phyloP scores from a whole-genome alignment of 2,113 vertebrate genomes.

The Ictalurus punctatus region DNA sequence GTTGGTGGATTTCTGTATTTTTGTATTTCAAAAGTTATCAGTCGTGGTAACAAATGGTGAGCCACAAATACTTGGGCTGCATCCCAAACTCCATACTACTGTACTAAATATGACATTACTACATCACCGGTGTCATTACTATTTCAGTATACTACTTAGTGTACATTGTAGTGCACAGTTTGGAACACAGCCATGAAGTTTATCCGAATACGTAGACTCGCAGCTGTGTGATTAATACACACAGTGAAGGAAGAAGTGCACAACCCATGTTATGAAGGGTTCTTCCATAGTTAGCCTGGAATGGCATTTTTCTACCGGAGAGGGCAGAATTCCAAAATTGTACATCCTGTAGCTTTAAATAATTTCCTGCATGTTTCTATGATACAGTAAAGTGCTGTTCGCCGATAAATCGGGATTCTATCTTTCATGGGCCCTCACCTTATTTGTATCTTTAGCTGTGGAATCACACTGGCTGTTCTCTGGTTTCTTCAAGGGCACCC shows the following conservation, averaged over 20 bases:
- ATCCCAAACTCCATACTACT: not conserved
- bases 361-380: not conserved
- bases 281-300: too few relatives aligned
- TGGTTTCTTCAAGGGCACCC: slow-evolving; percentile 82
- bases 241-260: not conserved
- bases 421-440: slow-evolving; percentile 68
- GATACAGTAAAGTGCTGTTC: not conserved
- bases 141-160: not conserved
- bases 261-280: not conserved
- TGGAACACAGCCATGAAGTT: too few relatives aligned
- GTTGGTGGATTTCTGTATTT: not conserved
- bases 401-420: not conserved
- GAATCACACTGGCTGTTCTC: slow-evolving; percentile 82
- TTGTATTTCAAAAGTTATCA: not conserved
- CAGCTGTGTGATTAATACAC: not conserved
- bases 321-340: not conserved
- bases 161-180: not conserved
- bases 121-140: not conserved
- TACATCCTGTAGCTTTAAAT: not conserved
- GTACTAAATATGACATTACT: not conserved
- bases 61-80: not conserved
- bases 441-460: slow-evolving; percentile 79
- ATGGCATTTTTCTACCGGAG: not conserved
- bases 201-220: not conserved
- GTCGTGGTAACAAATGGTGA: not conserved